phyloP scores from a whole-genome alignment of 2,113 vertebrate genomes.

The Semnornis frantzii region DNA sequence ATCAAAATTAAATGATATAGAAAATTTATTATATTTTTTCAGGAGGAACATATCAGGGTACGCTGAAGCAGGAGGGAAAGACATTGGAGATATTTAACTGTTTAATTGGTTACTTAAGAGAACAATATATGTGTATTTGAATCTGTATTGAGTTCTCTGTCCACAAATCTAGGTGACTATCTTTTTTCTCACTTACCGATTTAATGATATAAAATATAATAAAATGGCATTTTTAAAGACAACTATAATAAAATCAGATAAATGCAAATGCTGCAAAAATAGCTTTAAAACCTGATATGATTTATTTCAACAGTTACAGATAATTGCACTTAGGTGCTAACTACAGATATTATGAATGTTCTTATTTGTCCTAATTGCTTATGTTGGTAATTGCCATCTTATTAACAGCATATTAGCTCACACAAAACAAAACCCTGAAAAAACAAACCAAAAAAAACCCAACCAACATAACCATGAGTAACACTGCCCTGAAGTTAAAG shows the following conservation, averaged over 20 bases:
- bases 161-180: neutral
- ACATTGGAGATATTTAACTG: neutral
- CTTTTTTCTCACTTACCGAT: neutral
- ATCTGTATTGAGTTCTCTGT: neutral
- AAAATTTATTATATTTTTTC: neutral
- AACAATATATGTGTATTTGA: neutral
- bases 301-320: constrained; percentile 26
- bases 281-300: neutral
- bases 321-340: constrained; percentile 35
- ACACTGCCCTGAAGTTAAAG: neutral
- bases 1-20: neutral
- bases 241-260: neutral
- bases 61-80: neutral
- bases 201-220: neutral
- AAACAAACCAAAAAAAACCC: neutral
- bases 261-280: neutral
- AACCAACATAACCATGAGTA: neutral
- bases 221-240: neutral
- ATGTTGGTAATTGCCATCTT: constrained; percentile 15
- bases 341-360: neutral
- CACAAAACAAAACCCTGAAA: neutral
- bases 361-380: constrained; percentile 40
- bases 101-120: neutral
- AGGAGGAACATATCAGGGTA: neutral
- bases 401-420: constrained; percentile 44